These are phyloP conservation scores for Phoenicopterus ruber DNA, from an alignment of 2,113 vertebrate species.

Conservation along the genomic window DNA sequence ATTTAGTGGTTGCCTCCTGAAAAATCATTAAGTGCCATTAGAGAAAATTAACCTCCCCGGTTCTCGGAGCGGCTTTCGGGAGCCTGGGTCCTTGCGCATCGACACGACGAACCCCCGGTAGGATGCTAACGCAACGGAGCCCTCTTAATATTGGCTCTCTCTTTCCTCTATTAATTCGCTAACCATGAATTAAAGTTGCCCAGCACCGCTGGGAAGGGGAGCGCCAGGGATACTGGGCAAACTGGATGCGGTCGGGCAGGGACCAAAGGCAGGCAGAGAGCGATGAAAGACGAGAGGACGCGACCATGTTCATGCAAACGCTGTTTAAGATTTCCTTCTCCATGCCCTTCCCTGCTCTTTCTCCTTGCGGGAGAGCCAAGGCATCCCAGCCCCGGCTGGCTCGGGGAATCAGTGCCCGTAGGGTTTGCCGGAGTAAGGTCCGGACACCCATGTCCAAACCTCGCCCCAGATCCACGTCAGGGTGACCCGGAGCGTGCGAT, in stretches of 20 bases:
- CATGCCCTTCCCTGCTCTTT: not conserved
- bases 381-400: rapidly evolving
- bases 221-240: not conserved
- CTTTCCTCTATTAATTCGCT: constrained; percentile 8
- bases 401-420: rapidly evolving
- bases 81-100: not conserved
- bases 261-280: not conserved
- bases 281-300: not conserved
- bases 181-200: not conserved
- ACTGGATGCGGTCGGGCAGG: not conserved
- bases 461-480: not conserved
- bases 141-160: not conserved
- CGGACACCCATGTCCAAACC: rapidly evolving
- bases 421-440: not conserved
- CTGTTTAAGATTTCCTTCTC: not conserved
- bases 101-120: not conserved
- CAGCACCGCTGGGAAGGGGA: not conserved
- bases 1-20: constrained; percentile 37
- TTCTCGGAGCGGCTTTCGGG: not conserved
- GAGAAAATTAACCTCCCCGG: constrained; percentile 37
- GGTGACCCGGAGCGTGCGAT: rapidly evolving
- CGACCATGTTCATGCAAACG: not conserved
- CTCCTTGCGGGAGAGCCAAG: rapidly evolving
- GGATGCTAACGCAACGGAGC: not conserved
- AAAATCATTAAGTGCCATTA: constrained; percentile 49